Base-by-base conservation (phyloP, 2,797 vertebrate genomes). In the Poecilia wingei region DNA sequence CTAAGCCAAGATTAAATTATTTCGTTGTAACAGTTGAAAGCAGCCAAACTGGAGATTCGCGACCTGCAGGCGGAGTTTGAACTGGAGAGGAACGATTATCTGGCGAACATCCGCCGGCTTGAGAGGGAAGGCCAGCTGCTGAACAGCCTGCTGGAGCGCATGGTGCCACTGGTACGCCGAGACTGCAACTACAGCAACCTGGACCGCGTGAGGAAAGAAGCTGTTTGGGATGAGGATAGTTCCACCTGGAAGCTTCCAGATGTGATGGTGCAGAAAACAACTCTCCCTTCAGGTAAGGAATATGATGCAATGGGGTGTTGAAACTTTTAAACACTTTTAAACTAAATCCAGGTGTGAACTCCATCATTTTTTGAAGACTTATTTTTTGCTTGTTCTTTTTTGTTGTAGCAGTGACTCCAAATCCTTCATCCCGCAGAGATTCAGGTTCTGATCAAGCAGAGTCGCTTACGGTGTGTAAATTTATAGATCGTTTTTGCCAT, bases 131-230 rank as follows among this genome's bases (percentile, higher is more conserved):
- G 91, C 13, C 86, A 96, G 92, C 94, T 99, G 2, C 92, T 95
- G 82, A 96, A 96, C 83, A 90, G 96, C 88, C 94, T 98, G 39
- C 93, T 98, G 85, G 96, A 97, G 69, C 96, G 95, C 66, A 95
- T 96, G 94, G 96, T 95, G 87, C 91, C 94, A 1, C 95, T 99
- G 0, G 85, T 98, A 80, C 93, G 94, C 25, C 82, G 95, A 0
- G 96, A 98, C 94, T 97, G 97, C 86, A 98, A 96, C 95, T 98
- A 97, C 91, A 97, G 96, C 95, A 98, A 95, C 88, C 88, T 97
- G 83, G 97, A 97, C 77, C 96, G 93, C 49, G 88, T 97, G 76
- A 92, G 93, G 82, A 89, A 76, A 0, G 96, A 98, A 74, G 95
- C 96, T 0, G 41, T 88, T 53, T 98, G 98, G 98, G 97, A 98